Conservation (phyloP, 2,888 invertebrate species). For the Eucriotettix oculatus region DNA sequence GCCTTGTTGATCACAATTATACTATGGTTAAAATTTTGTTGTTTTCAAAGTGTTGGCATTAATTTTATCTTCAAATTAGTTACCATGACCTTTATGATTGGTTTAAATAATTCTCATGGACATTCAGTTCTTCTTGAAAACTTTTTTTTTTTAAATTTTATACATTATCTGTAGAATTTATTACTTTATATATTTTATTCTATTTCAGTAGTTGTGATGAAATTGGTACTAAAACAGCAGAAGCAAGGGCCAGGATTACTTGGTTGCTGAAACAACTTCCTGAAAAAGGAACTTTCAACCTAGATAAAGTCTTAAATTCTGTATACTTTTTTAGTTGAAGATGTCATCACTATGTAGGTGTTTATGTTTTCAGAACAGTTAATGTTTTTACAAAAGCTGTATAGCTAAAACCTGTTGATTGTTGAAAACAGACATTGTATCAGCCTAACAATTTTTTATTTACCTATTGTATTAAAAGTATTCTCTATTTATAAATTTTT, state of each 20-base stretch:
- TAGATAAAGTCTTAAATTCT: conserved; percentile 56
- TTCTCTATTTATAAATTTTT: too few species aligned
- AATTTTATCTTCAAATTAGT: not conserved
- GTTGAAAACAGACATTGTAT: too few species aligned
- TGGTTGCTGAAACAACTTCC: conserved; percentile 46
- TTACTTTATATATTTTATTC: too few species aligned
- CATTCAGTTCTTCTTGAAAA: not conserved
- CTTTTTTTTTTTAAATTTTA: too few species aligned
- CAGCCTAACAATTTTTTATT: too few species aligned
- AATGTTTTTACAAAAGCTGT: too few species aligned
- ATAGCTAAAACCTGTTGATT: too few species aligned
- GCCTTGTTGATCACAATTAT: not conserved
- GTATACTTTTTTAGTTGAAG: conserved; percentile 72
- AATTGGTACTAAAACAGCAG: conserved; percentile 26
- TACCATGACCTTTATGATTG: not conserved
- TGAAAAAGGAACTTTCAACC: conserved; percentile 56
- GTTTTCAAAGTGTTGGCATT: not conserved
- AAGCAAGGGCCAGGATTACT: conserved; percentile 47
- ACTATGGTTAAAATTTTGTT: not conserved
- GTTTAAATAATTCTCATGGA: not conserved
- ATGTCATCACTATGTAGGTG: not conserved
- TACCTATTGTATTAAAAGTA: too few species aligned
- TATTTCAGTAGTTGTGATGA: too few species aligned
- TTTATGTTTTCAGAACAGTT: too few species aligned
- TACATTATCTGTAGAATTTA: too few species aligned